Conservation (phyloP, 2,888 invertebrate genomes). For the Aphidoletes aphidimyza region DNA sequence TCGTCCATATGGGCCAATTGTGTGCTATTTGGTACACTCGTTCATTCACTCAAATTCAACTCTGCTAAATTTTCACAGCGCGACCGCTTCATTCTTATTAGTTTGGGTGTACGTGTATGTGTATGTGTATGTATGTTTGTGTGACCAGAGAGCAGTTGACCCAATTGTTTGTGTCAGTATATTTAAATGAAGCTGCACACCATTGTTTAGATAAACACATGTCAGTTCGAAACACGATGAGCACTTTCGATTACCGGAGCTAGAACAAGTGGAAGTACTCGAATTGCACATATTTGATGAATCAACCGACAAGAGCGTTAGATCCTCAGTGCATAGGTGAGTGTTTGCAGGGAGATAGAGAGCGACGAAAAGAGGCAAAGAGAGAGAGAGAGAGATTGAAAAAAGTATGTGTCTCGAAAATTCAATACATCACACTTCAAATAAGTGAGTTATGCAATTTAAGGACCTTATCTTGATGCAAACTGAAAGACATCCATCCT, state of each 20-base stretch:
- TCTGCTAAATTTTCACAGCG: neutral
- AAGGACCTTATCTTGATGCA: neutral
- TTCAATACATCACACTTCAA: conserved; percentile 36
- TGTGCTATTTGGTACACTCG: neutral
- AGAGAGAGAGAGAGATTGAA: no score
- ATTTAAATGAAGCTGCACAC: conserved; percentile 45
- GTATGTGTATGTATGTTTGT: neutral
- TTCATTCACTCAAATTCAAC: neutral
- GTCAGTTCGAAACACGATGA: conserved; percentile 41
- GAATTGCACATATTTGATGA: conserved; percentile 26
- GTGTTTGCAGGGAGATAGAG: neutral
- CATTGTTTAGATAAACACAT: conserved; percentile 42
- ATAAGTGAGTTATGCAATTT: conserved; percentile 11
- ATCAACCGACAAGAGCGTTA: neutral
- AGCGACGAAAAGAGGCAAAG: no score
- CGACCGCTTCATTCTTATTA: neutral
- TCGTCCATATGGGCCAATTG: conserved; percentile 52
- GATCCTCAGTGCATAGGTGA: neutral
- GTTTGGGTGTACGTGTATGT: neutral
- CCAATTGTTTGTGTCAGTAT: conserved; percentile 49
- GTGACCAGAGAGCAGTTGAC: conserved; percentile 33
- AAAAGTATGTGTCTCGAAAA: no score
- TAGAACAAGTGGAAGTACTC: neutral
- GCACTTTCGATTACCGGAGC: neutral
- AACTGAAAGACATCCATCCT: neutral